Base-by-base conservation (phyloP, 2,888 invertebrate species). In the Azorinus chamasolen region DNA sequence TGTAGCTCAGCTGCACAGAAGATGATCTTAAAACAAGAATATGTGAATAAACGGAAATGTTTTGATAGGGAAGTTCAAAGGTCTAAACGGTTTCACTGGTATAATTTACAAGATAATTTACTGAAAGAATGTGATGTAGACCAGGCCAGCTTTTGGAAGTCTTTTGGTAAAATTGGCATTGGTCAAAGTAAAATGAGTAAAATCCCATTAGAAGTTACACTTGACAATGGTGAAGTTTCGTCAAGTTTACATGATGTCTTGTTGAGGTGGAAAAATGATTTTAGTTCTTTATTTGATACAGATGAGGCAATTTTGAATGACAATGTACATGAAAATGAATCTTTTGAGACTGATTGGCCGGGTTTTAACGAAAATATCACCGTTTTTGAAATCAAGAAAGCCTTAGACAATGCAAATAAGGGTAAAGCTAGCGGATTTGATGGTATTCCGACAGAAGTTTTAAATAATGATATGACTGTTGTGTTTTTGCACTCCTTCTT, bases 401-500 rank as follows among this genome's bases (percentile, higher is more conserved):
- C 69, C n/a, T 18, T 75, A 16, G 41, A 43, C 18, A 51, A 55
- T 32, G 55, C 63, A 16, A 75, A 75, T 48, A n/a, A 0, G 8
- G 58, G 62, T 24, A 75, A 69, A 63, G 57, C 75, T 43, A 16
- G 14, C 18, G 69, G 75, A 0, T 25, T 58, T 3, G 69, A 75
- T 53, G 24, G 58, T 48, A 58, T 75, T 14, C 64, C 57, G 6
- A 45, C 45, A 16, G 55, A 51, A 50, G 32, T 64, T 39, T 64
- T 64, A 39, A 55, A 57, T 41, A 64, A 71, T 58, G 57, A 71
- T 18, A 58, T 64, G 48, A 57, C 71, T 14, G 18, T 71, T 51
- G 25, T 43, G 27, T 57, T 71, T 63, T 24, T 71, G 22, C 72
- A 72, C 53, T 14, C 54, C 8, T 37, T 65, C 20, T 72, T 59